Evolutionary conservation across 1,140 invertebrate species (phyloP).

Genomic region (Drosophila kurseongensis): DNA sequence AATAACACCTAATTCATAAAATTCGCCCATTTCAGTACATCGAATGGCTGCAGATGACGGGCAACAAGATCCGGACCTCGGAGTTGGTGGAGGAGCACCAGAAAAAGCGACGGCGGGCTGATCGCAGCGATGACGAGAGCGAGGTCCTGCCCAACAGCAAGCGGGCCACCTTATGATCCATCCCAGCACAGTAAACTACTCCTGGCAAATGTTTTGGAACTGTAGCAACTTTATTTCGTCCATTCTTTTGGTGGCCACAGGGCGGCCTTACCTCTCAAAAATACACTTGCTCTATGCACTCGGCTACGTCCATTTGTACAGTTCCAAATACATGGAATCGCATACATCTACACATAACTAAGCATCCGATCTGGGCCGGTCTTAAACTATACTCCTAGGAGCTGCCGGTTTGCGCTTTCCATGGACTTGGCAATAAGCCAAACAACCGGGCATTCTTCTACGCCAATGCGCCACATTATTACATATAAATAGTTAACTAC

Average conservation of each 20-base stretch:
- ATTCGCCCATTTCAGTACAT: conserved; percentile 52
- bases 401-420: neutral
- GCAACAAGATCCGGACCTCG: conserved; percentile 66
- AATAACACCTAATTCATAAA: no score
- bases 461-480: conserved; percentile 16
- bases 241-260: conserved; percentile 9
- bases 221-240: conserved; percentile 57
- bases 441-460: conserved; percentile 1
- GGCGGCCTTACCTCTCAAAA: conserved; percentile 22
- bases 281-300: conserved; percentile 18
- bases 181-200: neutral
- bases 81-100: conserved; percentile 81
- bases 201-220: conserved; percentile 2
- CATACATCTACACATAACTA: conserved; percentile 47
- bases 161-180: conserved; percentile 50
- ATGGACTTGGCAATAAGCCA: conserved; percentile 3
- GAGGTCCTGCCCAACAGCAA: conserved; percentile 49
- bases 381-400: conserved; percentile 3
- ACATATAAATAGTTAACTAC: conserved; percentile 57
- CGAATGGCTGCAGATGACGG: conserved; percentile 79
- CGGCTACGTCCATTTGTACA: conserved; percentile 19
- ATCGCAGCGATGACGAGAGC: conserved; percentile 63
- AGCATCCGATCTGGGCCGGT: conserved; percentile 18
- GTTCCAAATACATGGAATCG: conserved; percentile 30
- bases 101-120: conserved; percentile 74